Evolutionary conservation across 2,797 vertebrate species (phyloP).

Genomic region (Clarias platycephalus): DNA sequence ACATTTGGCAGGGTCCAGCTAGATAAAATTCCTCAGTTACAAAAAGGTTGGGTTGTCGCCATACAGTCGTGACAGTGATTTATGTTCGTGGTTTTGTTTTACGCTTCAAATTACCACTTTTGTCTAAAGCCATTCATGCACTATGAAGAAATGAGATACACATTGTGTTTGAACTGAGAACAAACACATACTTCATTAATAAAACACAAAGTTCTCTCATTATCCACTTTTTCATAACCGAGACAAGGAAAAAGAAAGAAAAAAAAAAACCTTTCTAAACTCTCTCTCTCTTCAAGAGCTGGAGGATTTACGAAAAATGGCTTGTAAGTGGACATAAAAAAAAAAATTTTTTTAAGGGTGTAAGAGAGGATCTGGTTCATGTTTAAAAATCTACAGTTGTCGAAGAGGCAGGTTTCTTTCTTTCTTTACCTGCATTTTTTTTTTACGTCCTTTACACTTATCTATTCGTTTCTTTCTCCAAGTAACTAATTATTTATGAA

Average conservation of each 20-base stretch:
- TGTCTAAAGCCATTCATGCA: background rate
- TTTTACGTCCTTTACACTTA: no score
- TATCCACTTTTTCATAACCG: background rate
- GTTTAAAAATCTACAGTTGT: background rate
- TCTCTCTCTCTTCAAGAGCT: background rate
- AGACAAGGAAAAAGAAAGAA: background rate
- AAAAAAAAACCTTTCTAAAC: background rate
- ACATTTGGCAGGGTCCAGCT: background rate
- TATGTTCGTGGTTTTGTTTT: no score
- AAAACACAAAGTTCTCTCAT: background rate
- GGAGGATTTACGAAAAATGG: background rate
- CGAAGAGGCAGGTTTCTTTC: background rate
- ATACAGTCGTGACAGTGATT: background rate
- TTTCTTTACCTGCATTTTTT: background rate
- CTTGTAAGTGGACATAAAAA: background rate
- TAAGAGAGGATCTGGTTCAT: background rate
- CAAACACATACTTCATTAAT: background rate
- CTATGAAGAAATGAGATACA: no score
- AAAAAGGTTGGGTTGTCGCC: no score
- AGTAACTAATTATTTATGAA: background rate
- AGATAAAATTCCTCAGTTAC: background rate
- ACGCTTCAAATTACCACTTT: no score
- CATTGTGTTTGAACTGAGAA: background rate
- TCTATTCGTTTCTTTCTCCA: background rate
- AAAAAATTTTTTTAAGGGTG: background rate